Conservation (phyloP, 1,140 invertebrate species). For the Drosophila nigromelanica region DNA sequence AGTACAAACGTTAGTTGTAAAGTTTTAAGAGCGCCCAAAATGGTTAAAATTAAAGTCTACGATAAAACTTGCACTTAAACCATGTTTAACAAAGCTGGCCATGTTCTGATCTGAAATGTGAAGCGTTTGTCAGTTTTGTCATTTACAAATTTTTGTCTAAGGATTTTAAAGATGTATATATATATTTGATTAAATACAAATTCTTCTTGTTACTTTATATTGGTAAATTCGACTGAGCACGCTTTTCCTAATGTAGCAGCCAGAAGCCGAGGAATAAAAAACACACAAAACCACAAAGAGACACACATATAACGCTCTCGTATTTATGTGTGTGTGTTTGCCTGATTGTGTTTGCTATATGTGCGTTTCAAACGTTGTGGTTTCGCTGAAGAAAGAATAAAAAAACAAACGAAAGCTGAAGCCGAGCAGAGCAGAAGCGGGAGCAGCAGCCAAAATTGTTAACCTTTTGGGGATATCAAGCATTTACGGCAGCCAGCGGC, state of each 20-base stretch:
- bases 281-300: conserved; percentile 15
- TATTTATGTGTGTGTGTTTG: conserved; percentile 17
- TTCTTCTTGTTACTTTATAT: conserved; percentile 21
- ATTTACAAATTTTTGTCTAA: not conserved
- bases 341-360: conserved; percentile 16
- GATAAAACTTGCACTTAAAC: not conserved
- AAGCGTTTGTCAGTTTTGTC: not conserved
- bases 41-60: not conserved
- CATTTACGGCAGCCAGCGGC: conserved; percentile 65
- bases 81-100: not conserved
- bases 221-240: conserved; percentile 56
- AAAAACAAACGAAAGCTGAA: conserved; percentile 43
- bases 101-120: not conserved
- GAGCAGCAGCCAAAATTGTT: conserved; percentile 67
- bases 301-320: conserved; percentile 8
- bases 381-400: conserved; percentile 46
- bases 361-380: conserved; percentile 39
- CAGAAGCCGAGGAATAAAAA: conserved; percentile 17
- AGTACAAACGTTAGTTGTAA: not conserved
- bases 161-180: conserved; percentile 5
- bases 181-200: conserved; percentile 5
- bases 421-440: conserved; percentile 32
- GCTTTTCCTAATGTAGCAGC: conserved; percentile 48
- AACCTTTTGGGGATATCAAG: conserved; percentile 80
- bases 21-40: conserved; percentile 2